These are phyloP conservation scores for Orthosia incerta DNA, from an alignment of 2,888 invertebrate species.

Conservation along the genomic window DNA sequence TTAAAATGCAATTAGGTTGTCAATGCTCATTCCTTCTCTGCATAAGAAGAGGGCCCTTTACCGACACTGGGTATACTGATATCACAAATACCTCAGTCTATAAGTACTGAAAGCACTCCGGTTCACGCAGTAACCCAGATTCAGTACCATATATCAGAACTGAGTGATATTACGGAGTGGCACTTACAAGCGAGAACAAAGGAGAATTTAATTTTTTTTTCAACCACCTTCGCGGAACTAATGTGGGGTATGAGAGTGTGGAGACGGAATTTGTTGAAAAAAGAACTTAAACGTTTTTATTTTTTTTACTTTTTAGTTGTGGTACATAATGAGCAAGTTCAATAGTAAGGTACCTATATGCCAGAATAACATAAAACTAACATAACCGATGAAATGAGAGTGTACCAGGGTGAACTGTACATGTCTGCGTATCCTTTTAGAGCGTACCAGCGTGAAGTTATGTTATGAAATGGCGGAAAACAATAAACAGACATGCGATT, in stretches of 20 bases:
- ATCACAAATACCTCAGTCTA: not conserved
- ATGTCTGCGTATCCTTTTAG: too few relatives aligned
- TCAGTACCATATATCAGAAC: slow-evolving; percentile 19
- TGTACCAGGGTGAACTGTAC: too few relatives aligned
- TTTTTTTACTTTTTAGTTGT: too few relatives aligned
- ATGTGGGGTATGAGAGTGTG: slow-evolving; percentile 17
- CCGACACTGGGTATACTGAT: not conserved
- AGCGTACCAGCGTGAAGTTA: too few relatives aligned
- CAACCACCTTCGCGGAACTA: slow-evolving; percentile 33
- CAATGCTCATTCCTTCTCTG: too few relatives aligned
- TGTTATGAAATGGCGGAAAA: too few relatives aligned
- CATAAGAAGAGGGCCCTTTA: not conserved
- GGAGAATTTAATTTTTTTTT: slow-evolving; percentile 64
- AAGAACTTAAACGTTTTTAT: not conserved
- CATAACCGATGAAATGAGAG: too few relatives aligned
- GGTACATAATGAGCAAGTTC: too few relatives aligned
- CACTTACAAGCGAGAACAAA: slow-evolving; percentile 62
- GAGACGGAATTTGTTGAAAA: slow-evolving; percentile 11
- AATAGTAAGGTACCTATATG: too few relatives aligned
- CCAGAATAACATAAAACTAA: too few relatives aligned
- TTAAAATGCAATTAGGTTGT: too few relatives aligned
- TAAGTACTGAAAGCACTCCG: slow-evolving; percentile 26
- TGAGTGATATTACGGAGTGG: slow-evolving; percentile 50
- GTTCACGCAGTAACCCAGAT: slow-evolving; percentile 31
- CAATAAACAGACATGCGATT: too few relatives aligned